Conservation (phyloP, 2,888 invertebrate genomes). For the Tetramorium bicarinatum region DNA sequence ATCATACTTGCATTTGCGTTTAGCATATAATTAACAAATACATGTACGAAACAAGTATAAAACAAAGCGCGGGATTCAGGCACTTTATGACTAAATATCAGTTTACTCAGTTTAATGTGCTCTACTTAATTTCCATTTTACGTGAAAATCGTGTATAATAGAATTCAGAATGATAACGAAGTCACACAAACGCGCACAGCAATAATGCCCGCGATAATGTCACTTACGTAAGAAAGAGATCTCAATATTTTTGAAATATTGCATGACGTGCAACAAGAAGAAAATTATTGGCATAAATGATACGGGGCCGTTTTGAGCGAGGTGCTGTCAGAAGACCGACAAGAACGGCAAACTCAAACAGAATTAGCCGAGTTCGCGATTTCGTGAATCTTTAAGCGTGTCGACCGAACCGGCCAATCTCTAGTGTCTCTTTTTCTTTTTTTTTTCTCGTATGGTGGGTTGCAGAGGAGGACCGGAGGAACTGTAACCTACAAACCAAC, state of each 20-base stretch:
- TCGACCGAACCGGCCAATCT: slow-evolving; percentile 43
- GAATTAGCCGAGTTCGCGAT: slow-evolving; percentile 48
- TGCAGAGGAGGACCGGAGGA: slow-evolving; percentile 88
- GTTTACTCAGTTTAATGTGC: background rate
- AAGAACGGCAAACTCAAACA: background rate
- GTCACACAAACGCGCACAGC: background rate
- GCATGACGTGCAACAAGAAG: background rate
- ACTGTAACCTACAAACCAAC: slow-evolving; percentile 88
- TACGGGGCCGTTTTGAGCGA: background rate
- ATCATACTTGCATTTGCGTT: background rate
- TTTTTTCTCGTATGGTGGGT: slow-evolving; percentile 77
- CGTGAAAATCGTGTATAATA: slow-evolving; percentile 11
- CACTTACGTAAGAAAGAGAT: background rate
- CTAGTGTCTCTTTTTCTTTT: slow-evolving; percentile 74
- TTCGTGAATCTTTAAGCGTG: background rate
- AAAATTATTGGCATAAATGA: background rate
- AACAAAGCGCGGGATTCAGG: background rate
- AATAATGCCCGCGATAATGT: background rate
- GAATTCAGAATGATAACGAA: background rate
- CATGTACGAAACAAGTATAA: background rate
- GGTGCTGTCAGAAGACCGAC: background rate
- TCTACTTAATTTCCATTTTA: slow-evolving; percentile 2
- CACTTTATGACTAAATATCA: background rate
- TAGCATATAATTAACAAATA: slow-evolving; percentile 8
- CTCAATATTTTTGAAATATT: background rate